phyloP scores from a whole-genome alignment of 2,888 invertebrate species.

The Stenolophus ochropezus region DNA sequence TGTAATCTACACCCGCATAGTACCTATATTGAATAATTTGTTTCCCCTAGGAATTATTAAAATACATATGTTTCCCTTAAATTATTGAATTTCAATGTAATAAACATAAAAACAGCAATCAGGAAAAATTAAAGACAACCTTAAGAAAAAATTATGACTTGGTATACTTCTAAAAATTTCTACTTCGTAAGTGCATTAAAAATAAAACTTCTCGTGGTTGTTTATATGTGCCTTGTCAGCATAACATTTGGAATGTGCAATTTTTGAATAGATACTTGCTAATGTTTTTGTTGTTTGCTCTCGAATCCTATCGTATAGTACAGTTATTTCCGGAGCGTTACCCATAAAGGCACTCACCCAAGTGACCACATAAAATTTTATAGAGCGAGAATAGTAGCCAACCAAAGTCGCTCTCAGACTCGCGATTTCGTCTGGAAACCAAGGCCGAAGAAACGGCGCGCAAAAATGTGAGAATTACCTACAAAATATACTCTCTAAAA shows the following conservation, averaged over 20 bases:
- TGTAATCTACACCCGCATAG: too few species aligned
- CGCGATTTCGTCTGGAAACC: background rate
- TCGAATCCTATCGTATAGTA: conserved; percentile 26
- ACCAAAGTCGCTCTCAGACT: conserved; percentile 31
- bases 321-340: conserved; percentile 48
- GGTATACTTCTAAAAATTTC: too few species aligned
- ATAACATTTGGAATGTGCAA: background rate
- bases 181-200: background rate
- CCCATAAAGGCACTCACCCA: conserved; percentile 56
- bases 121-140: too few species aligned
- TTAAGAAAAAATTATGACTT: too few species aligned
- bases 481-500: background rate
- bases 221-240: background rate
- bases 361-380: conserved; percentile 56
- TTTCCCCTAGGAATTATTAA: too few species aligned
- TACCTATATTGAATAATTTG: too few species aligned
- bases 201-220: background rate
- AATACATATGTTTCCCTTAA: too few species aligned
- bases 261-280: conserved; percentile 43
- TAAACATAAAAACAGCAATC: too few species aligned
- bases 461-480: background rate
- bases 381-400: conserved; percentile 53
- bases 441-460: background rate
- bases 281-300: conserved; percentile 54
- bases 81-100: too few species aligned